Base-by-base conservation (phyloP, 2,888 invertebrate genomes). In the Leucophora obtusa region DNA sequence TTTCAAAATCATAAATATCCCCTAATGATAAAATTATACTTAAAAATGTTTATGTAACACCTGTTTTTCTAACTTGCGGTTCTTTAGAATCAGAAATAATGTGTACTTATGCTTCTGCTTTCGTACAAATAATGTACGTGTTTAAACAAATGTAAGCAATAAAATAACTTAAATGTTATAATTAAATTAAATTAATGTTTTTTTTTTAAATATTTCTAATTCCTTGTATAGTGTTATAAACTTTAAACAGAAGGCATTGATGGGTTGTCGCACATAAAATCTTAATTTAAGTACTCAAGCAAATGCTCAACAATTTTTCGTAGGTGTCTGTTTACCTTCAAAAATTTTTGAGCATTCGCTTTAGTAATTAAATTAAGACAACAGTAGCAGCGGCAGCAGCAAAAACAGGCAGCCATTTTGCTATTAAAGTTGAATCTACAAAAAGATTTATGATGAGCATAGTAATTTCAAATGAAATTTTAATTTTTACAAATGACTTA, bases 401-500 rank as follows among this genome's bases (percentile, higher is more conserved):
- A 43, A 14, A 11, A 43, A 14, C 1, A 2, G 9, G 8, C 3
- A 8, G 35, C n/a, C n/a, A n/a, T n/a, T n/a, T n/a, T n/a, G n/a
- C n/a, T n/a, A n/a, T n/a, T n/a, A n/a, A n/a, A n/a, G n/a, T n/a
- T n/a, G 35, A 9, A 35, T 35, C 35, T 15, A 35, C 60, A 38
- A 1, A 38, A 1, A 28, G 9, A 53, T 43, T 53, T 62, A 43
- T 71, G 53, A 28, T 38, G 9, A 50, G 65, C 6, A 7, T 28
- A 28, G 28, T 50, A 50, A 51, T 65, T 73, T 73, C 33, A 72
- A 63, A 15, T 56, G 21, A 50, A 72, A 56, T 72, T 63, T 35
- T 15, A 63, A 33, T 72, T 72, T n/a, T 33, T 50, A 56, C 24
- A 56, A 63, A 72, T 47, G 33, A 73, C 24, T 58, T 35, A 17